These are phyloP conservation scores for Magallana angulata DNA, from an alignment of 1,140 invertebrate genomes.

Conservation along the genomic window DNA sequence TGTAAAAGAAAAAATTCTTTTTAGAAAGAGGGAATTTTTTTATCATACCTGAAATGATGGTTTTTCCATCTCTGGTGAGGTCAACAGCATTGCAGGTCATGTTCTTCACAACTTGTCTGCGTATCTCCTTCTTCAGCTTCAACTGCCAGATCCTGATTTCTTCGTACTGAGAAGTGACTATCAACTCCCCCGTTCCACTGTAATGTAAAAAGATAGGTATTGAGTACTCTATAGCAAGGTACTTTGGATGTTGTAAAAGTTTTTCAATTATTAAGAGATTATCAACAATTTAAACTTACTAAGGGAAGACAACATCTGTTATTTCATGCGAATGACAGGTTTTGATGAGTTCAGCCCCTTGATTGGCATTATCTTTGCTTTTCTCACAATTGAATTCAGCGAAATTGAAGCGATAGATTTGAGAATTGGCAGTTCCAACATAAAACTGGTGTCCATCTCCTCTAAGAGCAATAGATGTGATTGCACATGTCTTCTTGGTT, in stretches of 20 bases:
- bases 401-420: constrained; percentile 90
- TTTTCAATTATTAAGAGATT: too few species aligned
- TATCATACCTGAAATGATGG: constrained; percentile 86
- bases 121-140: constrained; percentile 87
- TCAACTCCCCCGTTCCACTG: constrained; percentile 84
- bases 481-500: constrained; percentile 69
- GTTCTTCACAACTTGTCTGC: constrained; percentile 91
- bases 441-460: constrained; percentile 80
- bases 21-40: neutral
- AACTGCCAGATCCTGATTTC: constrained; percentile 92
- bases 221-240: neutral
- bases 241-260: neutral
- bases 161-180: constrained; percentile 90
- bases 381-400: constrained; percentile 79
- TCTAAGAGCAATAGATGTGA: constrained; percentile 78
- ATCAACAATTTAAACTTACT: constrained; percentile 81
- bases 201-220: constrained; percentile 33
- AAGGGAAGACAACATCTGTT: constrained; percentile 87
- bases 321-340: constrained; percentile 91
- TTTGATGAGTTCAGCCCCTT: constrained; percentile 83
- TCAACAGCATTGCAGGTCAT: constrained; percentile 89
- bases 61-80: constrained; percentile 89
- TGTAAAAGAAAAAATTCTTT: too few species aligned
- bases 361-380: constrained; percentile 38
- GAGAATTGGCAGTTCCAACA: constrained; percentile 88